phyloP scores from a whole-genome alignment of 2,113 vertebrate species.

The Ovis canadensis region DNA sequence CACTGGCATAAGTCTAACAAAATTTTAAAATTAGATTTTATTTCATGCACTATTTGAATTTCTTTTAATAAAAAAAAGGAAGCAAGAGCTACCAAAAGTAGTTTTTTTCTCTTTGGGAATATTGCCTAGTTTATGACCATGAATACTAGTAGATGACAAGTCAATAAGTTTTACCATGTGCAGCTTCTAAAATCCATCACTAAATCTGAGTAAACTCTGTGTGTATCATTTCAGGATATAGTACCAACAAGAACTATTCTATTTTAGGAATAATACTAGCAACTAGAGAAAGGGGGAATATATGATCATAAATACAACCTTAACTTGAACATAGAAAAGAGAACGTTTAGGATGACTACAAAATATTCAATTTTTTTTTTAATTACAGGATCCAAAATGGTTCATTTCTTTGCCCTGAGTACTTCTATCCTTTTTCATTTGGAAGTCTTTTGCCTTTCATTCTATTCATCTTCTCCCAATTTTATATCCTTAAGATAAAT shows the following conservation, averaged over 20 bases:
- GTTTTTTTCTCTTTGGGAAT: slow-evolving; percentile 44
- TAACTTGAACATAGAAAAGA: slow-evolving; percentile 1
- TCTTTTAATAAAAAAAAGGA: slow-evolving; percentile 55
- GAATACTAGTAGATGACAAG: slow-evolving; percentile 41
- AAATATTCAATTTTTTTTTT: slow-evolving; percentile 31
- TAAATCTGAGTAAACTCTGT: slow-evolving; percentile 36
- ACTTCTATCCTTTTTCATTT: not conserved
- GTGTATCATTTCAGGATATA: not conserved
- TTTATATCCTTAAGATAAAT: slow-evolving; percentile 60
- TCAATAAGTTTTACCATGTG: slow-evolving; percentile 48
- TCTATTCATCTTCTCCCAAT: slow-evolving; percentile 41
- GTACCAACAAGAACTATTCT: not conserved
- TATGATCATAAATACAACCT: not conserved
- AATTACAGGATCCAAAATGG: not conserved
- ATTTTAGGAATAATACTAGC: not conserved
- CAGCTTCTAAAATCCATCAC: slow-evolving; percentile 42
- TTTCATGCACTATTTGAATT: slow-evolving; percentile 12
- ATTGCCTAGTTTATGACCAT: slow-evolving; percentile 38
- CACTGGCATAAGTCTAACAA: not conserved
- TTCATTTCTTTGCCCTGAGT: slow-evolving; percentile 23
- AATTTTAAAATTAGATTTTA: slow-evolving; percentile 31
- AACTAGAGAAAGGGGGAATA: not conserved
- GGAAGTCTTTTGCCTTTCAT: slow-evolving; percentile 23
- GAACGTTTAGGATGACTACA: not conserved
- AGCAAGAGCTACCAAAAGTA: not conserved